phyloP scores from a whole-genome alignment of 1,140 invertebrate genomes.

The Hypsibius dujardini region DNA sequence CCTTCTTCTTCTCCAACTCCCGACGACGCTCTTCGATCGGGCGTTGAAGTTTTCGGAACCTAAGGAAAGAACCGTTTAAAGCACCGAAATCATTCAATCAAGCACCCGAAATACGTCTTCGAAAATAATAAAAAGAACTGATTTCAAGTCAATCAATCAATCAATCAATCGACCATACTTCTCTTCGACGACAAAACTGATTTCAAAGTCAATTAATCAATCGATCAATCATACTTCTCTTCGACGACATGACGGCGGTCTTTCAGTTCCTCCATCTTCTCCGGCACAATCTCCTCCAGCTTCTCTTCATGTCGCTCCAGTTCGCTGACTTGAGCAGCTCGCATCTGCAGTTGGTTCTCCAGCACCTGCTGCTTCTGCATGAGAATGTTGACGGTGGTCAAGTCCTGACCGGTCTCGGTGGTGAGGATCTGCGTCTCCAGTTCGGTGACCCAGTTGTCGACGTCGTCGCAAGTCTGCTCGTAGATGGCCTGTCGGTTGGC shows the following conservation, averaged over 20 bases:
- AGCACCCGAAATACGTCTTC: slow-evolving; percentile 8
- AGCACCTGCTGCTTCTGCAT: slow-evolving; percentile 85
- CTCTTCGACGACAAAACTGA: slow-evolving; percentile 12
- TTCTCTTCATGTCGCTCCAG: slow-evolving; percentile 82
- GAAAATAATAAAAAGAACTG: slow-evolving; percentile 16
- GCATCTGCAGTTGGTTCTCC: slow-evolving; percentile 32
- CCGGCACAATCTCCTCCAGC: slow-evolving; percentile 77
- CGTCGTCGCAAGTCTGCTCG: slow-evolving; percentile 57
- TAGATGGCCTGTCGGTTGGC: slow-evolving; percentile 74
- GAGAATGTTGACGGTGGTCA: slow-evolving; percentile 92
- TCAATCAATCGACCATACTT: too few species aligned
- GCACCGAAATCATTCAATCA: slow-evolving; percentile 3
- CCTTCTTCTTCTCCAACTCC: slow-evolving; percentile 88
- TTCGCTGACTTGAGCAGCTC: slow-evolving; percentile 51
- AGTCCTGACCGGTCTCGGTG: slow-evolving; percentile 76
- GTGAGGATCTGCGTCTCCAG: slow-evolving; percentile 93
- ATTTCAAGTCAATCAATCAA: background rate
- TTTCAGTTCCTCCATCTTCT: slow-evolving; percentile 86
- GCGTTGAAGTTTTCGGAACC: slow-evolving; percentile 45
- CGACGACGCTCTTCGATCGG: slow-evolving; percentile 71
- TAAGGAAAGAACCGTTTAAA: slow-evolving; percentile 22
- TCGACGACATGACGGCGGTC: slow-evolving; percentile 78
- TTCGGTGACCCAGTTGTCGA: slow-evolving; percentile 94
- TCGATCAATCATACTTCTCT: too few species aligned
- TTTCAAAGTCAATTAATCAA: too few species aligned